Base-by-base conservation (phyloP, 2,888 invertebrate genomes). In the Nomada flava region DNA sequence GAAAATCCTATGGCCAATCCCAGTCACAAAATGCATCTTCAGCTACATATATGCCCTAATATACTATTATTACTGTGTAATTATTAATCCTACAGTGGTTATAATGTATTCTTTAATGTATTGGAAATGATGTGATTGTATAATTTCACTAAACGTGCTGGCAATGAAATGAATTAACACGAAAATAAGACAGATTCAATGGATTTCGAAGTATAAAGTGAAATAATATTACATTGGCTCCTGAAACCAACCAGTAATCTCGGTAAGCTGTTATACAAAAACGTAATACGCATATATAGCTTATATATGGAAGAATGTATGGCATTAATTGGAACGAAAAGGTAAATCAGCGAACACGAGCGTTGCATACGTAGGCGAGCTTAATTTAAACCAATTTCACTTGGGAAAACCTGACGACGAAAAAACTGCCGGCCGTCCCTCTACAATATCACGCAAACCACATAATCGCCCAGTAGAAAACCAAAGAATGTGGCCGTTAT, bases 301-400 rank as follows among this genome's bases (percentile, higher is more conserved):
- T 57, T 26, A 67, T 26, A 26, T 29, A 29, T 36, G 7, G 36
- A 36, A 36, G 36, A 36, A 36, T 36, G 36, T 36, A 36, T 36
- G 36, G 36, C 36, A 36, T 36, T 53, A 76, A 76, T 69, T 76
- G 69, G 69, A 63, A 76, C 67, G 42, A 69, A 63, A 36, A 68
- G 29, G 75, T 26, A 63, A 76, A 67, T 74, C 42, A 52, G 13
- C 18, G 47, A 52, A 44, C n/a, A 13, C 55, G 53, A 44, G 20
- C 20, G 47, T 44, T 20, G 23, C 69, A 42, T 63, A 52, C 60
- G 68, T 44, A 53, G 29, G 13, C 63, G 47, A 63, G 55, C 53
- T 69, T 69, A 69, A 75, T 69, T 75, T 63, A 63, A 76, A 69
- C 47, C 74, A 60, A 47, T 42, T 26, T 63, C 55, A 50, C 47